Evolutionary conservation across 2,113 vertebrate species (phyloP).

Genomic region (Phyllostomus hastatus): DNA sequence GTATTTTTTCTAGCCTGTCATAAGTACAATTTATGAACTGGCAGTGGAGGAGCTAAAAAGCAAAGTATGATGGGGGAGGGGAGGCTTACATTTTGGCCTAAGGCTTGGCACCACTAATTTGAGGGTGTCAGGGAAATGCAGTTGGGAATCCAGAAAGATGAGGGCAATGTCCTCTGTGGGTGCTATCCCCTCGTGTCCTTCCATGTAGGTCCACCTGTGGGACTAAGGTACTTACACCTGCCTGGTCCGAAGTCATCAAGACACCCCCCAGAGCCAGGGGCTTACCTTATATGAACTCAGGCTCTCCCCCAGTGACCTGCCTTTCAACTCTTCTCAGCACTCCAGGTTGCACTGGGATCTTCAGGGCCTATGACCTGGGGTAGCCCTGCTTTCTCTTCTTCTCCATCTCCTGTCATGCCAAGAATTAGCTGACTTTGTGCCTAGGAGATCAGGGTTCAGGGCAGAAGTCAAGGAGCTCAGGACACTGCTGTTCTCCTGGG

Average conservation of each 20-base stretch:
- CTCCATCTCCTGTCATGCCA: background rate
- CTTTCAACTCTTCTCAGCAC: background rate
- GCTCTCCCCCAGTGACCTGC: background rate
- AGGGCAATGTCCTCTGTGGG: background rate
- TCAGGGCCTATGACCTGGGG: background rate
- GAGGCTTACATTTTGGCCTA: background rate
- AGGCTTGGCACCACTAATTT: background rate
- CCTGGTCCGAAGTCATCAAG: background rate
- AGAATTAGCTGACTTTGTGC: background rate
- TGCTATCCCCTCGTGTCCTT: background rate
- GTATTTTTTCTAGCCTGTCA: background rate
- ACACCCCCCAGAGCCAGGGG: fast-evolving
- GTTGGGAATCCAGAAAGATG: background rate
- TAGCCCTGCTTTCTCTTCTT: background rate
- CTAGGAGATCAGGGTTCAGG: background rate
- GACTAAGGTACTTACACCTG: background rate
- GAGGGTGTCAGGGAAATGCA: background rate
- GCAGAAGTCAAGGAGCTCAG: background rate
- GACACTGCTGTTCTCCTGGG: background rate
- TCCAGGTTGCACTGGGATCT: background rate
- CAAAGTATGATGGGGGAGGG: background rate
- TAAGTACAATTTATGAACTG: background rate
- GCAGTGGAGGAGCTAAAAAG: background rate
- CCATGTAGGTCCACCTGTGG: background rate
- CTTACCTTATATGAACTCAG: background rate